Evolutionary conservation across 2,888 invertebrate species (phyloP), one percentile per base, ranked within the genome.

Genomic region (Drosophila borborema): DNA sequence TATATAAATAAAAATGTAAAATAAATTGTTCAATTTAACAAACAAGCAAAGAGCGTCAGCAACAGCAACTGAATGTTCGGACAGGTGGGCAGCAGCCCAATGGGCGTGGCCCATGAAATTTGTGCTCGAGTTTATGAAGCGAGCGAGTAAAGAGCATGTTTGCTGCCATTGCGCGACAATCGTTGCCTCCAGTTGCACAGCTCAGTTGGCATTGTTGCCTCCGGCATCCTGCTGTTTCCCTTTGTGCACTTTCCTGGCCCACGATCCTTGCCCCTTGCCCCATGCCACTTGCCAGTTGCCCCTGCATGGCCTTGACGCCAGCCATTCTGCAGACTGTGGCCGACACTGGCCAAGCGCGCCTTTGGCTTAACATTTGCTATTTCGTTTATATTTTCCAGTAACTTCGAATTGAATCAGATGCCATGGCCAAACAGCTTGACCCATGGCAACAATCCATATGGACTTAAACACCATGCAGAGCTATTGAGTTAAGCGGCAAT

Each of bases 11-110:
- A 78, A 81, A 84, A 81, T 36, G 18, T 73, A 73, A 81, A 82
- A 85, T 79, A 87, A 82, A 85, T 82, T 82, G 80, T 87, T 87
- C 77, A 85, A 86, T 85, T 87, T 87, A 85, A 75, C 88, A 82
- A 85, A 80, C 88, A 77, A 72, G 66, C 77, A 61, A 75, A 54
- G 60, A 65, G 64, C 60, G 18, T 38, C 54, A 64, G 20, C 67
- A 64, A 40, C 59, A 40, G 40, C 55, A n/a, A 28, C 53, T 8
- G 54, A 63, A 53, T 23, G 59, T 16, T 55, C 45, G 40, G 34
- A 34, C 62, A 55, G 23, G 38, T 72, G 58, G 46, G 55, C 43
- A 38, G n/a, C 40, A 41, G 43, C 62, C 43, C 36, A 45, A 31
- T 74, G 68, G 45, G 53, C 64, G 64, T 70, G 62, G 46, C 59